Evolutionary conservation across 2,797 vertebrate genomes (phyloP), one percentile per base, ranked within the genome.

Genomic region (Poliocrania exsul): DNA sequence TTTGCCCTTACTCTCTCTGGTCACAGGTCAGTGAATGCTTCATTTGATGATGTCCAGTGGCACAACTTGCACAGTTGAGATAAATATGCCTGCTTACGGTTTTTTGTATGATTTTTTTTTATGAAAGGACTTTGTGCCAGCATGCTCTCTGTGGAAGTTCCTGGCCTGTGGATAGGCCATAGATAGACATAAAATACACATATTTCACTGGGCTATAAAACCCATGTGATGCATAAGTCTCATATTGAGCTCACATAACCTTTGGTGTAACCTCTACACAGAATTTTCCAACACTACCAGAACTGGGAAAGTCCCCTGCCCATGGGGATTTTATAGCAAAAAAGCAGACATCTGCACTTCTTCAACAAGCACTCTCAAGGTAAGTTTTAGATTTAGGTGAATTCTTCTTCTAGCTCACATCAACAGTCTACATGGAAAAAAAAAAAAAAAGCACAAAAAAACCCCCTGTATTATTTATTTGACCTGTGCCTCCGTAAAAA

Each of bases 101-200:
- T 23, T 65, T 91, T 40, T 58, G 18, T 75, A 88, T 75, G 40
- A 16, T 80, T 33, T 6, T 72, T 66, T 85, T 62, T 50, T 29
- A 40, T 44, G 11, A 85, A 82, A 56, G 13, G 11, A 85, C 11
- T 85, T 77, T 17, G 19, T 56, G 37, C 19, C 44, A 70, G n/a
- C 17, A 62, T 58, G 72, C 23, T 73, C 33, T 54, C 21, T 31
- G 29, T 70, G 28, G 57, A 77, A 70, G 25, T 54, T 69, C 37
- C 29, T 5, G 5, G 49, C 17, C 35, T 66, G 19, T 12, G 82
- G 4, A 65, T 0, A 62, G 19, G 20, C 35, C n/a, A 50, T 0
- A 53, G 38, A 79, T 33, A 51, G 38, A 80, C 33, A 81, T 4
- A 58, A 72, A 83, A 28, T 0, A 4, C 6, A 33, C 2, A 18